These are phyloP conservation scores for Hozukius guyotensis DNA, from an alignment of 2,797 vertebrate species.

Conservation along the genomic window DNA sequence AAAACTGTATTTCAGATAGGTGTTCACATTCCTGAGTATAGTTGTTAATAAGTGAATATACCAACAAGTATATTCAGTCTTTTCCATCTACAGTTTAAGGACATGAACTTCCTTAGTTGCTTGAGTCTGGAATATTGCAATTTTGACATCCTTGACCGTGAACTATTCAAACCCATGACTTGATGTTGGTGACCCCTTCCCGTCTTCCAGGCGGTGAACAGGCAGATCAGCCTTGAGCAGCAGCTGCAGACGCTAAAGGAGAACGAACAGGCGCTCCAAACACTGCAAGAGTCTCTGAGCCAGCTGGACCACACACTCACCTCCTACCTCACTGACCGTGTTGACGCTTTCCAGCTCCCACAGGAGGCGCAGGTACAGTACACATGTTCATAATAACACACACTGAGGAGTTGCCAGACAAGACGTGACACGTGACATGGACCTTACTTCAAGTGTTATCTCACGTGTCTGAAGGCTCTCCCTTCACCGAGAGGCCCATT, in stretches of 20 bases:
- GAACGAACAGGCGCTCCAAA: slow-evolving; percentile 88
- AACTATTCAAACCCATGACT: slow-evolving; percentile 6
- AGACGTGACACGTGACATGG: not conserved
- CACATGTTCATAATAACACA: not conserved
- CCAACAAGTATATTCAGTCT: not conserved
- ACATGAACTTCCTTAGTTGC: not conserved
- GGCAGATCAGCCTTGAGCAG: slow-evolving; percentile 91
- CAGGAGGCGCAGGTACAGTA: slow-evolving; percentile 93
- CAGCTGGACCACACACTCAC: slow-evolving; percentile 94
- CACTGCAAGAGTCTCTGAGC: slow-evolving; percentile 89
- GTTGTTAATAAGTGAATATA: not conserved
- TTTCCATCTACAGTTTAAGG: not conserved
- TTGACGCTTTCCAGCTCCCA: slow-evolving; percentile 94
- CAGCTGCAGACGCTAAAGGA: slow-evolving; percentile 89
- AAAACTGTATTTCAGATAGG: not conserved
- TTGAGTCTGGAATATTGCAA: not conserved
- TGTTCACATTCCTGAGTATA: not conserved
- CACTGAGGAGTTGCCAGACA: not conserved
- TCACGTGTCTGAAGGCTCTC: not conserved
- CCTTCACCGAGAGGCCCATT: not conserved
- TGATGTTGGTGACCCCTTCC: not conserved
- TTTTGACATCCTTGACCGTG: not conserved
- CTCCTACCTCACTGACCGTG: slow-evolving; percentile 93
- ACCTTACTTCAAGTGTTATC: not conserved
- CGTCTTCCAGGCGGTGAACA: slow-evolving; percentile 86